Conservation (phyloP, 2,888 invertebrate genomes). For the Myathropa florea region DNA sequence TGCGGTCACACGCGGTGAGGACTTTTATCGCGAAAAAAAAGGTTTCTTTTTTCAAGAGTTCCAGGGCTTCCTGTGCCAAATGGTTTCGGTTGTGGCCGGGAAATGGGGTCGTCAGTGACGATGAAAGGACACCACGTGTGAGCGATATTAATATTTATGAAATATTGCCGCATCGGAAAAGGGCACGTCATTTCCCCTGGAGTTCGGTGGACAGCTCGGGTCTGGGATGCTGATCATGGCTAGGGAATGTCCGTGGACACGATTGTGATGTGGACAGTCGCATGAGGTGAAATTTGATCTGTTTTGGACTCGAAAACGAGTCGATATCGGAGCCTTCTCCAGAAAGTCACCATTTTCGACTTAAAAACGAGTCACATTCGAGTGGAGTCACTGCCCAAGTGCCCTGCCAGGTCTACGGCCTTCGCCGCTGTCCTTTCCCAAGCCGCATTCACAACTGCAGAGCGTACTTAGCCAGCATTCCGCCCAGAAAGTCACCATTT, state of each 20-base stretch:
- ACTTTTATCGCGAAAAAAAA: background rate
- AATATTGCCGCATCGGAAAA: conserved; percentile 31
- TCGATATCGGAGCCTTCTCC: too few species aligned
- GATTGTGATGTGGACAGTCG: too few species aligned
- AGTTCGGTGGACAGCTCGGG: conserved; percentile 45
- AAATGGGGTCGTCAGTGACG: background rate
- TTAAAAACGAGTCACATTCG: too few species aligned
- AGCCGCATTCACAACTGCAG: background rate
- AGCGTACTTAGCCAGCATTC: background rate
- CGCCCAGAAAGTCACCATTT: too few species aligned
- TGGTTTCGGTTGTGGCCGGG: background rate
- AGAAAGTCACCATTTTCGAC: too few species aligned
- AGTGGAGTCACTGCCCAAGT: too few species aligned
- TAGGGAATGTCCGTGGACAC: background rate
- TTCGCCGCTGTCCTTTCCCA: background rate
- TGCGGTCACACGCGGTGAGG: conserved; percentile 51
- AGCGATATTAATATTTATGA: conserved; percentile 63
- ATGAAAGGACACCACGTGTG: conserved; percentile 48
- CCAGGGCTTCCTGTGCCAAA: background rate
- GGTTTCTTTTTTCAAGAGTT: conserved; percentile 18
- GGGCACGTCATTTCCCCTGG: conserved; percentile 9
- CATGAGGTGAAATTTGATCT: too few species aligned
- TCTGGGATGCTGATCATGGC: background rate
- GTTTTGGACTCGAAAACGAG: too few species aligned
- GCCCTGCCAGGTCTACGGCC: too few species aligned